Conservation (phyloP, 1,140 invertebrate genomes). For the Sitobion miscanthi region DNA sequence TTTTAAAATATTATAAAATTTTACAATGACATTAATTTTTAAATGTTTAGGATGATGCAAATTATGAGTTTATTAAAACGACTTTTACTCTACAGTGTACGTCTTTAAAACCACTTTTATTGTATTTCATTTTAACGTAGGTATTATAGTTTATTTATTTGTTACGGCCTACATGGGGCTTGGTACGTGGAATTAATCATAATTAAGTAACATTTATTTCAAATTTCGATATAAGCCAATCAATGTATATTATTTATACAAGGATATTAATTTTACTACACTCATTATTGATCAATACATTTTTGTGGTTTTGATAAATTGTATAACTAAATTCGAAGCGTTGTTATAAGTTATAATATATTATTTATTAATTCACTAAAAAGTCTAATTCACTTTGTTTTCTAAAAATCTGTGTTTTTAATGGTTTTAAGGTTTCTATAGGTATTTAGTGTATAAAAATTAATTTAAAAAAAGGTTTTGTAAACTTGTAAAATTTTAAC, state of each 20-base stretch:
- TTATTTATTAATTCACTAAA: too few species aligned
- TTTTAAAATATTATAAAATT: background rate
- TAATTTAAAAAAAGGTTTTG: background rate
- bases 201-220: background rate
- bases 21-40: background rate
- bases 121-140: background rate
- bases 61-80: background rate
- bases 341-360: too few species aligned
- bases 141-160: background rate
- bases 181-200: background rate
- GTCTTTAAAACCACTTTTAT: background rate
- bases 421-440: background rate
- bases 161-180: background rate
- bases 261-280: background rate
- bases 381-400: too few species aligned
- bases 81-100: background rate
- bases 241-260: background rate
- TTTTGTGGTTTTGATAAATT: background rate
- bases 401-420: too few species aligned
- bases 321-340: too few species aligned
- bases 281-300: background rate
- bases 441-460: background rate
- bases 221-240: background rate
- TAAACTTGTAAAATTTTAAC: background rate
- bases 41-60: background rate